These are phyloP conservation scores for Hystrix cristata DNA, from an alignment of 2,113 vertebrate genomes.

Conservation along the genomic window DNA sequence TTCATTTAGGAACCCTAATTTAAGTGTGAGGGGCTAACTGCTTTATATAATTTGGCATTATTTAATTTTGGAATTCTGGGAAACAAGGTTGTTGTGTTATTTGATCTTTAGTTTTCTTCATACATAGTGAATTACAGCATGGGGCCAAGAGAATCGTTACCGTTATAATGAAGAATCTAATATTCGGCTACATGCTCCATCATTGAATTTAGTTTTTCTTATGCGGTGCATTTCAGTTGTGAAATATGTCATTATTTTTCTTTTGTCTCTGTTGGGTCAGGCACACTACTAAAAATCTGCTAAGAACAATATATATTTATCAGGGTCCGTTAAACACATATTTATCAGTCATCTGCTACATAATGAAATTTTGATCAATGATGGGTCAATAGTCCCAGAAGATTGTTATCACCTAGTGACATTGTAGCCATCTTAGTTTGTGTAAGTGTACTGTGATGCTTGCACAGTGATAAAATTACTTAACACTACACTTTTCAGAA, in stretches of 20 bases:
- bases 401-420: background rate
- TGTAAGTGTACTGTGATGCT: background rate
- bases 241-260: background rate
- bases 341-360: background rate
- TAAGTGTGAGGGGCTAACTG: background rate
- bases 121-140: background rate
- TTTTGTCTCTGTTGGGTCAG: background rate
- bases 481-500: background rate
- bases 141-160: background rate
- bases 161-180: background rate
- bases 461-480: background rate
- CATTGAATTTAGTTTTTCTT: constrained; percentile 22
- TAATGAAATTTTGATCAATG: background rate
- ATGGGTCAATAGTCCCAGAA: too few species aligned
- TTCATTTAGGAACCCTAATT: background rate
- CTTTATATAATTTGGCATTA: background rate
- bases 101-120: background rate
- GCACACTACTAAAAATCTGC: background rate
- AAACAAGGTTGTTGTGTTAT: constrained; percentile 1
- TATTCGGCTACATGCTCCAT: background rate
- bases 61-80: constrained; percentile 49
- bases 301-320: background rate
- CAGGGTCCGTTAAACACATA: too few species aligned
- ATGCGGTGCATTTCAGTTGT: background rate
- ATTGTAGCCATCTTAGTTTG: background rate